Base-by-base conservation (phyloP, 1,140 invertebrate species). In the Maconellicoccus hirsutus region DNA sequence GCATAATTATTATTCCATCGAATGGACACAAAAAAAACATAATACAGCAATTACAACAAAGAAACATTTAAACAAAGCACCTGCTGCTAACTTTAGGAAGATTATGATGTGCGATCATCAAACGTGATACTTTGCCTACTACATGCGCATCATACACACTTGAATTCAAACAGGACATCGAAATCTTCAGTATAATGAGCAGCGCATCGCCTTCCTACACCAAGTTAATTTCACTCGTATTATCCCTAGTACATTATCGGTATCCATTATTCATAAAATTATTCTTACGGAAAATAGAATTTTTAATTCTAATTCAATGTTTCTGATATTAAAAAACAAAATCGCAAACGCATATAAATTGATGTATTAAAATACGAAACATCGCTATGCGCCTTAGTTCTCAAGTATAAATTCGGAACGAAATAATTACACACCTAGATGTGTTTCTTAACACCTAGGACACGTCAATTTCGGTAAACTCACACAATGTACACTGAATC, bases 271-370 rank as follows among this genome's bases (percentile, higher is more conserved):
- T 52, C 42, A 52, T 52, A 52, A 52, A 52, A 52, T 52, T 52
- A 52, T 52, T 52, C 42, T 52, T 52, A 16, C 42, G 42, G 42
- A 52, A 52, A 52, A 52, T 52, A 52, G 42, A 52, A 52, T 52
- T 52, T 52, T 52, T 52, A 52, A 52, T 52, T 52, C n/a, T 52
- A 14, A 52, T 52, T 52, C 42, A 52, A 52, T 52, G 42, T 52
- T 52, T 52, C 42, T 52, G 16, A 52, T 52, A 52, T 52, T 52
- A 52, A 16, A 52, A 52, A 52, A 52, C 42, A 52, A 52, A 52
- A 52, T 52, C 42, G 42, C 42, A 52, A 52, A 52, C 42, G 42
- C 42, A 52, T 52, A 52, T 52, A 52, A 52, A 52, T 52, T 52
- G n/a, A 52, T 52, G 42, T 52, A 52, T 52, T 52, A 52, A 52